Percentiles rank a stretch among this genome's conserved stretches.
These are phyloP conservation scores for Riptortus pedestris DNA, from an alignment of 1,140 invertebrate genomes.

Conservation along the genomic window DNA sequence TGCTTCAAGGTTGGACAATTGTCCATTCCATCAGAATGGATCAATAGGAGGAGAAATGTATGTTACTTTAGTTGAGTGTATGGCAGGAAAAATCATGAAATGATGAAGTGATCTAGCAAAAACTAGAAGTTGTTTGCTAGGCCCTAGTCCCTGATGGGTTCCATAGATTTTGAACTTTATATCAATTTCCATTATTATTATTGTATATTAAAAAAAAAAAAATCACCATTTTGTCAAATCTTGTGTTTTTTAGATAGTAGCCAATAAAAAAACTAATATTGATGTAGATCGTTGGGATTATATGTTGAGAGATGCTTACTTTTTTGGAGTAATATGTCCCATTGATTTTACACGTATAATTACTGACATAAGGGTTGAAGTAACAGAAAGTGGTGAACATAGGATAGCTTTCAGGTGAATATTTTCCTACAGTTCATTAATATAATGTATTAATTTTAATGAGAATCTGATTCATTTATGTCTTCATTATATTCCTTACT, in stretches of 20 bases:
- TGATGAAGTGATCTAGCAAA: too few relatives aligned
- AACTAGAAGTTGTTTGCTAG: too few relatives aligned
- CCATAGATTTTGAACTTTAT: too few relatives aligned
- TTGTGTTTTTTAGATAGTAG: constrained; percentile 46
- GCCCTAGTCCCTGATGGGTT: too few relatives aligned
- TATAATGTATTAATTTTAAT: not conserved
- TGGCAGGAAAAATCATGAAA: too few relatives aligned
- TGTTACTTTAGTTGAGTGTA: too few relatives aligned
- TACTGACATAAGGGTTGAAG: constrained; percentile 26
- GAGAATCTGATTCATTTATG: not conserved
- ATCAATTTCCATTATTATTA: too few relatives aligned
- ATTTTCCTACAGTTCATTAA: not conserved
- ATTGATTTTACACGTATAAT: constrained; percentile 32
- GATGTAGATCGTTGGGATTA: constrained; percentile 69
- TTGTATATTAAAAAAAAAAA: too few relatives aligned
- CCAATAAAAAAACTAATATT: constrained; percentile 49
- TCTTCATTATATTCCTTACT: not conserved
- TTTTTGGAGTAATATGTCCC: constrained; percentile 29
- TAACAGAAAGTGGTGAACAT: constrained; percentile 2
- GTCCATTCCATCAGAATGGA: too few relatives aligned
- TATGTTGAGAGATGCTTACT: constrained; percentile 46
- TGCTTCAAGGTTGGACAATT: too few relatives aligned
- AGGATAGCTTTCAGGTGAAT: constrained; percentile 28
- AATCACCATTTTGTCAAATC: too few relatives aligned
- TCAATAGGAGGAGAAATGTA: too few relatives aligned